phyloP scores from a whole-genome alignment of 2,888 invertebrate genomes.

The Drosophila cognata region DNA sequence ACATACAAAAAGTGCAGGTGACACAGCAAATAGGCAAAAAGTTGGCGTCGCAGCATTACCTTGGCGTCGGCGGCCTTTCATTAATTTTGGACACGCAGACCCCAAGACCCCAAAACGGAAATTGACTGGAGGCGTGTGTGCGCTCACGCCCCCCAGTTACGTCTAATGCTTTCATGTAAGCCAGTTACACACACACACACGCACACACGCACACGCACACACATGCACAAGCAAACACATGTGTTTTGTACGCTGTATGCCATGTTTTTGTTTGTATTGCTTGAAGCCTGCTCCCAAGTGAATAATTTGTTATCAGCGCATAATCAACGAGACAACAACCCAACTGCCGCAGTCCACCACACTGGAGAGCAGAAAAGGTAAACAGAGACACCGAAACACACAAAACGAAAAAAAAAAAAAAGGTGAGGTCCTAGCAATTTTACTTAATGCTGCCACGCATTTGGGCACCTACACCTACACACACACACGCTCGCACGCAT shows the following conservation, averaged over 20 bases:
- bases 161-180: slow-evolving; percentile 70
- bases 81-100: slow-evolving; percentile 78
- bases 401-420: slow-evolving; percentile 27
- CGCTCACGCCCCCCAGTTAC: slow-evolving; percentile 21
- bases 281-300: slow-evolving; percentile 75
- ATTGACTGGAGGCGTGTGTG: slow-evolving; percentile 38
- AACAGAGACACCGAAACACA: slow-evolving; percentile 45
- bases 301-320: slow-evolving; percentile 83
- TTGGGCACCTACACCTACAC: slow-evolving; percentile 29
- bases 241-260: slow-evolving; percentile 28
- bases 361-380: slow-evolving; percentile 45
- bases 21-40: slow-evolving; percentile 65
- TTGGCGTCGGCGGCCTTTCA: slow-evolving; percentile 66
- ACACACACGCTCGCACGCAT: slow-evolving; percentile 4
- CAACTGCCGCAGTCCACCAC: slow-evolving; percentile 32
- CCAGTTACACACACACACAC: slow-evolving; percentile 29
- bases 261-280: slow-evolving; percentile 50
- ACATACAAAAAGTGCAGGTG: slow-evolving; percentile 50
- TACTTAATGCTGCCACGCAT: slow-evolving; percentile 64
- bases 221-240: slow-evolving; percentile 25
- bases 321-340: slow-evolving; percentile 78
- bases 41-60: slow-evolving; percentile 28
- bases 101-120: slow-evolving; percentile 32
- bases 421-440: slow-evolving; percentile 70
- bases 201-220: slow-evolving; percentile 5